Conservation (phyloP, 2,888 invertebrate genomes). For the Uloborus plumipes region DNA sequence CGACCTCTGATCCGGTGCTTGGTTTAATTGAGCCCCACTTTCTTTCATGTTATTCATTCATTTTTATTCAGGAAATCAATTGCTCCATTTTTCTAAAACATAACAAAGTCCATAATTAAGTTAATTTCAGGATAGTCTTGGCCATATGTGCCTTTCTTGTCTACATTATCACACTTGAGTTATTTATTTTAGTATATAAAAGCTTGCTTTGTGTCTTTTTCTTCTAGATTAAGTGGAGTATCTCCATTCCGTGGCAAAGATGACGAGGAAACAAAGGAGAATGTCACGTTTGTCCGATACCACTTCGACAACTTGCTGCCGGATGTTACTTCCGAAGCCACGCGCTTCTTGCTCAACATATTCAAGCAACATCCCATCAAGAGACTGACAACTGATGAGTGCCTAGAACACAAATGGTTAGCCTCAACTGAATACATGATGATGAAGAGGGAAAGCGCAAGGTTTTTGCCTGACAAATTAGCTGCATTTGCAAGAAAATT, state of each 20-base stretch:
- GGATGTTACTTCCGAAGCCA: slow-evolving; percentile 92
- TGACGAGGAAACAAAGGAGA: slow-evolving; percentile 90
- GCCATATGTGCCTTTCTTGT: too few species aligned
- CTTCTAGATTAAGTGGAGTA: slow-evolving; percentile 76
- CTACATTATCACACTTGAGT: background rate
- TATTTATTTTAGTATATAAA: background rate
- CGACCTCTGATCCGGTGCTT: too few species aligned
- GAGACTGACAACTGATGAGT: slow-evolving; percentile 93
- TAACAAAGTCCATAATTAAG: too few species aligned
- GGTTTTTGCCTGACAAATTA: slow-evolving; percentile 77
- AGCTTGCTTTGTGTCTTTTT: background rate
- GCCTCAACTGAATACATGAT: slow-evolving; percentile 93
- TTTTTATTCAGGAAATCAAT: too few species aligned
- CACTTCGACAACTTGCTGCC: slow-evolving; percentile 94
- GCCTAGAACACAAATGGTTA: slow-evolving; percentile 96
- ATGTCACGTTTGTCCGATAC: slow-evolving; percentile 91
- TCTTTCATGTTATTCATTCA: too few species aligned
- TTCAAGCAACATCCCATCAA: slow-evolving; percentile 95
- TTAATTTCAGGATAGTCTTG: too few species aligned
- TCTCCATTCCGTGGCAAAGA: slow-evolving; percentile 92
- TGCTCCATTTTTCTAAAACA: too few species aligned
- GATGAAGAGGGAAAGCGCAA: slow-evolving; percentile 88
- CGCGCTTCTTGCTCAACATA: slow-evolving; percentile 93
- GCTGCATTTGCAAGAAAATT: slow-evolving; percentile 66
- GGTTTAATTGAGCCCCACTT: too few species aligned